phyloP scores from a whole-genome alignment of 2,113 vertebrate species.

The Stegostoma tigrinum region DNA sequence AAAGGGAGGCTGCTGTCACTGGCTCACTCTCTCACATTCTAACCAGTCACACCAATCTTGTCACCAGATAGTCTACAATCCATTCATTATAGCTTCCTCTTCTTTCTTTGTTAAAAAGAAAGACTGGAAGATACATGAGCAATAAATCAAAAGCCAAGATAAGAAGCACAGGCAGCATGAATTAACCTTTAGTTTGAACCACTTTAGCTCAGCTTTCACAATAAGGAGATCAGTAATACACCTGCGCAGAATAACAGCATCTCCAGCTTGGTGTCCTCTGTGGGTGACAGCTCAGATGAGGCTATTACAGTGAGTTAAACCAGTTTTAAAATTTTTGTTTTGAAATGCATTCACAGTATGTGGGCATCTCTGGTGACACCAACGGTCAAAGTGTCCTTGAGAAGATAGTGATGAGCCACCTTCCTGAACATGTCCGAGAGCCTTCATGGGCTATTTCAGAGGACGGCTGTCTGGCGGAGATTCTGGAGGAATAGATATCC shows the following conservation, averaged over 20 bases:
- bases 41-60: neutral
- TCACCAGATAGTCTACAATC: neutral
- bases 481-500: too few relatives aligned
- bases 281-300: neutral
- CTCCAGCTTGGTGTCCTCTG: neutral
- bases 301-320: neutral
- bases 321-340: neutral
- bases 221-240: neutral
- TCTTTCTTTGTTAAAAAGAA: neutral
- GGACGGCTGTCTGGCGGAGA: too few relatives aligned
- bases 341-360: neutral
- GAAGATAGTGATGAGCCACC: too few relatives aligned
- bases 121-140: neutral
- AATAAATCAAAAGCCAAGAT: neutral
- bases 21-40: neutral
- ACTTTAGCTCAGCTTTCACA: neutral
- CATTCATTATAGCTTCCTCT: too few relatives aligned
- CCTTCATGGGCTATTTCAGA: too few relatives aligned
- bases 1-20: neutral
- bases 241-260: neutral
- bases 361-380: neutral
- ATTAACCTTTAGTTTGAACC: neutral
- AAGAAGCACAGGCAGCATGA: neutral
- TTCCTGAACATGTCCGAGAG: too few relatives aligned
- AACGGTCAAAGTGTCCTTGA: too few relatives aligned